Conservation (phyloP, 2,888 invertebrate genomes). For the Rhagonycha lutea region DNA sequence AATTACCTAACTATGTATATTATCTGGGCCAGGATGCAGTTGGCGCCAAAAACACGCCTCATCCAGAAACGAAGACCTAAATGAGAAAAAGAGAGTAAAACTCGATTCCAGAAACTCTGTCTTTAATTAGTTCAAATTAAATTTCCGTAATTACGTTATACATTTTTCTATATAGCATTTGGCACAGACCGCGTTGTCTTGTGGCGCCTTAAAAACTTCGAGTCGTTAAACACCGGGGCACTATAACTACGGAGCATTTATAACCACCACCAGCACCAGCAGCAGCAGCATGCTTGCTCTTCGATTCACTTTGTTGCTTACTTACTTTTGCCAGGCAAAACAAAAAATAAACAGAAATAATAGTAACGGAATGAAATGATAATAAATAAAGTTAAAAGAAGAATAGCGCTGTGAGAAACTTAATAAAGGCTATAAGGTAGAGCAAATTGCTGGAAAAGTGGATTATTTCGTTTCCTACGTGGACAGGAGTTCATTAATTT, state of each 20-base stretch:
- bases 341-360: conserved; percentile 25
- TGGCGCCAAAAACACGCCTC: conserved; percentile 43
- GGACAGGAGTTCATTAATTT: conserved; percentile 57
- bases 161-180: conserved; percentile 44
- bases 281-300: neutral
- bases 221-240: conserved; percentile 29
- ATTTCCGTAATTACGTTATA: conserved; percentile 53
- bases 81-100: conserved; percentile 39
- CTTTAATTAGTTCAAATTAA: conserved; percentile 56
- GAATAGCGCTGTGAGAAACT: conserved; percentile 36
- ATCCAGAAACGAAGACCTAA: conserved; percentile 25
- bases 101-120: conserved; percentile 39
- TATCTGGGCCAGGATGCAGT: conserved; percentile 47
- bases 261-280: conserved; percentile 1
- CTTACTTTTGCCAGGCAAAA: conserved; percentile 12
- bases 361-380: conserved; percentile 27
- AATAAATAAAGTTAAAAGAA: conserved; percentile 30
- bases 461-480: conserved; percentile 54
- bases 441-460: conserved; percentile 55
- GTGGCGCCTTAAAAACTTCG: conserved; percentile 27
- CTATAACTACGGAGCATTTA: conserved; percentile 21
- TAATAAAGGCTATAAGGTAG: conserved; percentile 50
- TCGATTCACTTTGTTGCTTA: conserved; percentile 10
- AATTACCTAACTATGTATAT: conserved; percentile 54
- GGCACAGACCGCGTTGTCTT: conserved; percentile 35